These are phyloP conservation scores for Achatina immaculata DNA, from an alignment of 1,140 invertebrate genomes.

Conservation along the genomic window DNA sequence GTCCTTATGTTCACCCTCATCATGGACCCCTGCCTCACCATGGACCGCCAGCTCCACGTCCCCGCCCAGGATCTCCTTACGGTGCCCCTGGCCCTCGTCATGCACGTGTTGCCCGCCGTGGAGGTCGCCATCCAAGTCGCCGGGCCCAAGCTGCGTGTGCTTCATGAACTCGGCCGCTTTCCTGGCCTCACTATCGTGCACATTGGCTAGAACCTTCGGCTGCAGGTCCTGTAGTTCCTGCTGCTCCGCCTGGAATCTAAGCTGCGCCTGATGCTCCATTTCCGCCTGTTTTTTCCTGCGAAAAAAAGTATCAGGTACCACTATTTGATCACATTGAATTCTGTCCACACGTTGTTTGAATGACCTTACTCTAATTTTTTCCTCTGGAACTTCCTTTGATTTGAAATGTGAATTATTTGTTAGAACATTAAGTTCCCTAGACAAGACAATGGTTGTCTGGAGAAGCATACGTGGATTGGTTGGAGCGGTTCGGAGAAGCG, in stretches of 20 bases:
- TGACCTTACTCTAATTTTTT: background rate
- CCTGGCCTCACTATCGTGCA: background rate
- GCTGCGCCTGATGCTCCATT: background rate
- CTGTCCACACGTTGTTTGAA: background rate
- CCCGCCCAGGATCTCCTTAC: background rate
- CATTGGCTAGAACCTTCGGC: background rate
- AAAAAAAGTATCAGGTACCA: background rate
- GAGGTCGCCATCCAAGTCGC: background rate
- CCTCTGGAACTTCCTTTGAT: background rate
- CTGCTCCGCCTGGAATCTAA: background rate
- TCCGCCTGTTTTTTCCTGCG: background rate
- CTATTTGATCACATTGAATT: background rate
- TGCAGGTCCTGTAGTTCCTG: background rate
- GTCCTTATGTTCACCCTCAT: background rate
- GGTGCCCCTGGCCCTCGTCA: background rate
- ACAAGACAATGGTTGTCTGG: no score
- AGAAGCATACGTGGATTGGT: no score
- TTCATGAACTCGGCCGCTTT: conserved; percentile 26
- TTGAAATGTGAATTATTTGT: background rate
- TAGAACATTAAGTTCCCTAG: background rate
- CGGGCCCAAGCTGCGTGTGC: background rate
- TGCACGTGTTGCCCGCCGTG: conserved; percentile 25
- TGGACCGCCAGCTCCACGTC: background rate
- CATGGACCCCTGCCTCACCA: background rate
- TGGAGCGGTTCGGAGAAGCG: no score